Conservation (phyloP, 2,113 vertebrate species). For the Mesembrinibis cayennensis region DNA sequence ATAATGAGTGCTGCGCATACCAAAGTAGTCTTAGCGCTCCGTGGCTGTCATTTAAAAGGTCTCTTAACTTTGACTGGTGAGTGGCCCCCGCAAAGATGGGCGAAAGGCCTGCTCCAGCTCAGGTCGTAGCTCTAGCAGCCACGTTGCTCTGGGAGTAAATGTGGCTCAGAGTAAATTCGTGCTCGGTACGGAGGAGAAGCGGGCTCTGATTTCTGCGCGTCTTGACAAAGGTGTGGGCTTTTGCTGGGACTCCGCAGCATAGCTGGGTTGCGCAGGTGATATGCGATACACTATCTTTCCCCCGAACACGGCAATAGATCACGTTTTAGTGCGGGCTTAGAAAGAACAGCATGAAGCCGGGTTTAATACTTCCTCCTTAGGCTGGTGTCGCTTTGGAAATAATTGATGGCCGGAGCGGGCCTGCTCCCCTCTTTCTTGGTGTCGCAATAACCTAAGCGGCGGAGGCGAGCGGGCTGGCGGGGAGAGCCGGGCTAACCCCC, state of each 20-base stretch:
- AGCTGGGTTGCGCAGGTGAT: not conserved
- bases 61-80: not conserved
- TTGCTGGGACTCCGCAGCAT: not conserved
- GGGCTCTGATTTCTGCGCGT: not conserved
- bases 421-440: not conserved
- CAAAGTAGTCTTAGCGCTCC: not conserved
- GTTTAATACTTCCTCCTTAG: slow-evolving; percentile 1
- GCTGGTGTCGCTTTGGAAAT: not conserved
- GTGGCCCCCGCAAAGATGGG: not conserved
- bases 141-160: not conserved
- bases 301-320: not conserved
- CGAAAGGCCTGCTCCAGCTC: not conserved
- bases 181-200: not conserved
- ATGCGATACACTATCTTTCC: not conserved
- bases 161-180: not conserved
- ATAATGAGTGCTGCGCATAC: not conserved
- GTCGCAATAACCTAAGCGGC: not conserved
- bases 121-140: not conserved
- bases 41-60: not conserved
- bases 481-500: not conserved
- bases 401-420: not conserved
- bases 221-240: not conserved
- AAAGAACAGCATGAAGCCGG: not conserved
- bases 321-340: not conserved
- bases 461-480: not conserved